These are phyloP conservation scores for Austrofundulus limnaeus DNA, from an alignment of 2,113 vertebrate genomes.

Conservation along the genomic window DNA sequence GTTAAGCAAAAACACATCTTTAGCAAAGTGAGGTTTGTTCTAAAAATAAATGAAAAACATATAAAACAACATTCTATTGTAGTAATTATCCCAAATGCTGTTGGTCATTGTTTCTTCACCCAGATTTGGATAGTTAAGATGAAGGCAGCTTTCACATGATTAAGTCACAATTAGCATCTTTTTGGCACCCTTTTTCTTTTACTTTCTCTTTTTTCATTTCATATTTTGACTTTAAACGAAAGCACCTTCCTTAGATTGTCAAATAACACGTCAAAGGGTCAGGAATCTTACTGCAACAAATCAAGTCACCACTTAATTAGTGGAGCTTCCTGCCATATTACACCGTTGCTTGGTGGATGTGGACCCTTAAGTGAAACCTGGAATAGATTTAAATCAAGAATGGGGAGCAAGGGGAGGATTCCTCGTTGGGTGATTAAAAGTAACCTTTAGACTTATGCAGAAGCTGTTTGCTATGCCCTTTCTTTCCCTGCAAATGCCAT, in stretches of 20 bases:
- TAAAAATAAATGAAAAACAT: constrained; percentile 34
- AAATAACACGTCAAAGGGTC: constrained; percentile 54
- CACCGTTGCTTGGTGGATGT: constrained; percentile 26
- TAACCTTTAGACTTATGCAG: constrained; percentile 81
- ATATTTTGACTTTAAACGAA: constrained; percentile 20
- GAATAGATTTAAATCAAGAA: constrained; percentile 53
- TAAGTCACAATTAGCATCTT: background rate
- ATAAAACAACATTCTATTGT: constrained; percentile 46
- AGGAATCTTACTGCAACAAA: constrained; percentile 51
- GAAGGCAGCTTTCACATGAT: background rate
- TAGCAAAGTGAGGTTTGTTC: constrained; percentile 50
- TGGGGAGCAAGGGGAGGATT: constrained; percentile 55
- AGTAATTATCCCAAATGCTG: constrained; percentile 53
- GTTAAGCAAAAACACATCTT: constrained; percentile 52
- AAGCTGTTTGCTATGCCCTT: constrained; percentile 83
- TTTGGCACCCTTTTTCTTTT: constrained; percentile 1
- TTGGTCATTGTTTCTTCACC: constrained; percentile 32
- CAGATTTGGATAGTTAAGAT: constrained; percentile 29
- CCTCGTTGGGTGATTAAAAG: constrained; percentile 83
- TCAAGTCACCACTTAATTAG: constrained; percentile 67
- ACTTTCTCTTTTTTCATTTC: constrained; percentile 9
- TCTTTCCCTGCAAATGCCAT: constrained; percentile 80
- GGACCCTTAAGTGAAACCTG: constrained; percentile 42
- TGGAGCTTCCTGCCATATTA: constrained; percentile 36
- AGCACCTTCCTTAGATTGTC: constrained; percentile 38